Evolutionary conservation across 1,140 invertebrate species (phyloP).

Genomic region (Helicoverpa zea): DNA sequence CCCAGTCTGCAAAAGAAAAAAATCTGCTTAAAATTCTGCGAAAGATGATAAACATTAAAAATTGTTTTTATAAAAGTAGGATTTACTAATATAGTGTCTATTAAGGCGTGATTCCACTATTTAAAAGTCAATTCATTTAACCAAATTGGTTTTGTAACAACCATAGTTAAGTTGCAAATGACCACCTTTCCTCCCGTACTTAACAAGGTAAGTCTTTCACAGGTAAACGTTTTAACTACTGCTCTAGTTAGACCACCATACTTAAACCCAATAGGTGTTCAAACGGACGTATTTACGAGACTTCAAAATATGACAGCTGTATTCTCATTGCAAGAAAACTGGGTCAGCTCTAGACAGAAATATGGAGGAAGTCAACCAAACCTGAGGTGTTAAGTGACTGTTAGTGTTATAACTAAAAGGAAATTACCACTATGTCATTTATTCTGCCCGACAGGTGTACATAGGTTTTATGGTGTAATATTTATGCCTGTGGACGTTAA

Average conservation of each 20-base stretch:
- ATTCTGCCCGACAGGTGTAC: neutral
- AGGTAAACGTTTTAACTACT: neutral
- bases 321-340: conserved; percentile 46
- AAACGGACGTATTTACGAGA: conserved; percentile 11
- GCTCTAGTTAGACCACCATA: neutral
- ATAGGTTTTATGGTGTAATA: conserved; percentile 7
- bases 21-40: too few species aligned
- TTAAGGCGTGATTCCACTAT: too few species aligned
- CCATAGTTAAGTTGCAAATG: too few species aligned
- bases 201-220: neutral
- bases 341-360: conserved; percentile 52
- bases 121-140: too few species aligned
- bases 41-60: too few species aligned
- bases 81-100: too few species aligned
- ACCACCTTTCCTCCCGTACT: too few species aligned
- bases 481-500: neutral
- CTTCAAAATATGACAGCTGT: conserved; percentile 12
- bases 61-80: too few species aligned
- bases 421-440: neutral
- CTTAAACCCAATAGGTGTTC: neutral
- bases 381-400: conserved; percentile 30
- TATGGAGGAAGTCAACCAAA: conserved; percentile 56
- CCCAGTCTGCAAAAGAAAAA: too few species aligned
- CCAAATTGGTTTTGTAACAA: too few species aligned
- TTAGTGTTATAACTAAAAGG: neutral